Evolutionary conservation across 2,888 invertebrate species (phyloP).

Genomic region (Sicus ferrugineus): DNA sequence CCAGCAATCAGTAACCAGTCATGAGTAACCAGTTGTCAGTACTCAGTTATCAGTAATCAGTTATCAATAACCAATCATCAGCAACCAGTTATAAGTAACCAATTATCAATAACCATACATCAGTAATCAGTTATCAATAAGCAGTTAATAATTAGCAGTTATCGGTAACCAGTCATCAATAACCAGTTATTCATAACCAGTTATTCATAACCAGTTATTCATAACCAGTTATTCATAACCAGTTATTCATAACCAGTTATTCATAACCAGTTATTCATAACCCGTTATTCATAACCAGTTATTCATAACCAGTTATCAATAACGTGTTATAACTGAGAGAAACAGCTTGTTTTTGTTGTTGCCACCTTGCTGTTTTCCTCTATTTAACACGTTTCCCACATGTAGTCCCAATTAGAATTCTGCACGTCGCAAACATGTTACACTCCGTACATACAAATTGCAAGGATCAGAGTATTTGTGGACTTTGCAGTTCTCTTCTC

Average conservation of each 20-base stretch:
- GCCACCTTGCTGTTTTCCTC: background rate
- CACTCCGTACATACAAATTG: constrained; percentile 22
- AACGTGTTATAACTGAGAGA: background rate
- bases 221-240: no score
- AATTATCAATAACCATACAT: no score
- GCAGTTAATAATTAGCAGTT: background rate
- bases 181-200: background rate
- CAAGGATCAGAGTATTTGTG: background rate
- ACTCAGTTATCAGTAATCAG: no score
- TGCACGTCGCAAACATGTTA: constrained; percentile 17
- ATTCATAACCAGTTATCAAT: background rate
- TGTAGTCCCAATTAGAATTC: constrained; percentile 35
- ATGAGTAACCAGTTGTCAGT: no score
- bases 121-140: background rate
- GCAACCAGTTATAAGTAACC: no score
- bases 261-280: background rate
- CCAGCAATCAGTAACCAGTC: no score
- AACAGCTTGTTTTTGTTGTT: background rate
- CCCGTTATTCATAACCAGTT: background rate
- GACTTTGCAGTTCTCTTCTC: background rate
- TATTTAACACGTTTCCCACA: constrained; percentile 24
- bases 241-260: no score
- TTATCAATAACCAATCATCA: no score
- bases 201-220: no score
- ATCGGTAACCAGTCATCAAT: background rate